phyloP scores from a whole-genome alignment of 2,888 invertebrate genomes.

The Encarsia formosa region DNA sequence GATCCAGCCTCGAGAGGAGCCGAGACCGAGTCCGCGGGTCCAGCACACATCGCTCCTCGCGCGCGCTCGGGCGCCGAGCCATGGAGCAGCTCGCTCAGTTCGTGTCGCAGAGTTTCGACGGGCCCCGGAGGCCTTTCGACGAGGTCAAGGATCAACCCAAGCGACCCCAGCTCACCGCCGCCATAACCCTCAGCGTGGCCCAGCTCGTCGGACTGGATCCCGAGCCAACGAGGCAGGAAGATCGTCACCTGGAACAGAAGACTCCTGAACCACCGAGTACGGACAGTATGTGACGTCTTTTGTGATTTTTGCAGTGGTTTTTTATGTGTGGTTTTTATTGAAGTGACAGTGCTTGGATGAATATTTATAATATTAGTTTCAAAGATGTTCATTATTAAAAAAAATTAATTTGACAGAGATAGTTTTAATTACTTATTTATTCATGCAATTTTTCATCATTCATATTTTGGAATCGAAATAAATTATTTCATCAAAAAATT shows the following conservation, averaged over 20 bases:
- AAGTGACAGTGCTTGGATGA: no score
- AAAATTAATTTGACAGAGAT: no score
- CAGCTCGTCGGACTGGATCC: constrained; percentile 39
- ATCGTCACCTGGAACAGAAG: neutral
- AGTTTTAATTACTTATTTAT: no score
- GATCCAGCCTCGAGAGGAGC: neutral
- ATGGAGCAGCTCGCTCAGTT: constrained; percentile 91
- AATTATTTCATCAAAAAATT: no score
- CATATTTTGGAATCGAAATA: no score
- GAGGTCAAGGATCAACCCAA: constrained; percentile 28
- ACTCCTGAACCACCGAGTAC: neutral
- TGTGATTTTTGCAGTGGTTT: neutral
- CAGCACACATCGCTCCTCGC: neutral
- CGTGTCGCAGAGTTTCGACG: constrained; percentile 80
- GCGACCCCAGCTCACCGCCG: constrained; percentile 16
- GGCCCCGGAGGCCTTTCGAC: constrained; percentile 20
- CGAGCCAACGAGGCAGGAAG: neutral
- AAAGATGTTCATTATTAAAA: no score
- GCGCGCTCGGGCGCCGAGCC: constrained; percentile 35
- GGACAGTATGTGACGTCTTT: constrained; percentile 6
- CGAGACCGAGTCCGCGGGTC: neutral
- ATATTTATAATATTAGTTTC: no score
- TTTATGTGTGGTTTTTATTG: neutral
- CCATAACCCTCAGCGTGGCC: constrained; percentile 45
- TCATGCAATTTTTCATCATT: no score